Evolutionary conservation across 2,888 invertebrate species (phyloP).

Genomic region (Hyalella azteca): DNA sequence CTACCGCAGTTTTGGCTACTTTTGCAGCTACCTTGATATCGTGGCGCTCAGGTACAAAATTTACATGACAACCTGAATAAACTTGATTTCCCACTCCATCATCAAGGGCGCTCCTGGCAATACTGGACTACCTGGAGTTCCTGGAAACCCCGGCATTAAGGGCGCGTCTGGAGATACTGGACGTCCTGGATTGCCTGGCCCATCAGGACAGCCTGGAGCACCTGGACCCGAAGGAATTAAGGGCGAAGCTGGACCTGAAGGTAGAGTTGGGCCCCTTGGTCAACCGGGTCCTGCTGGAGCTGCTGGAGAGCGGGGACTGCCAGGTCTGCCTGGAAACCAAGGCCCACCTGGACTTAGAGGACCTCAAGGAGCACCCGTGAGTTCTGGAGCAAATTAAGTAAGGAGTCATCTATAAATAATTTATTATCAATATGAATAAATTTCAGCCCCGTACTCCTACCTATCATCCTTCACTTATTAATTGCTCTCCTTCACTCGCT

Average conservation of each 20-base stretch:
- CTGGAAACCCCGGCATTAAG: slow-evolving; percentile 74
- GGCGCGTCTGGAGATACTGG: slow-evolving; percentile 76
- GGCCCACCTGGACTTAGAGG: slow-evolving; percentile 77
- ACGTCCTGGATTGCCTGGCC: slow-evolving; percentile 68
- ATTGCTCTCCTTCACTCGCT: no score
- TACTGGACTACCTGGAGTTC: slow-evolving; percentile 72
- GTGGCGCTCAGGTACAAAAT: no score
- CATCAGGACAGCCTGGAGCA: slow-evolving; percentile 73
- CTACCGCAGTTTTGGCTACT: no score
- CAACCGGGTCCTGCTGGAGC: slow-evolving; percentile 66
- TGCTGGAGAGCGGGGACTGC: slow-evolving; percentile 62
- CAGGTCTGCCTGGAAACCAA: slow-evolving; percentile 67
- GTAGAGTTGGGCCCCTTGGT: slow-evolving; percentile 61
- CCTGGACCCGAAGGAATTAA: slow-evolving; percentile 76
- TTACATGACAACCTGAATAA: background rate
- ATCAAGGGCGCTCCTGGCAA: slow-evolving; percentile 75
- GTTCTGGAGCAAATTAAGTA: no score
- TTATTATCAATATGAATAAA: no score
- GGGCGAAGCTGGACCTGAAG: slow-evolving; percentile 64
- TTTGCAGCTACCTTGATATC: no score
- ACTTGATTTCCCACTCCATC: background rate
- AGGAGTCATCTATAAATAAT: no score
- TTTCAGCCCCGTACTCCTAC: no score
- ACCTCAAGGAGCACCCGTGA: slow-evolving; percentile 68
- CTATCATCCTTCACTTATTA: no score